These are phyloP conservation scores for Napeogenes inachia DNA, from an alignment of 2,888 invertebrate species.

Conservation along the genomic window DNA sequence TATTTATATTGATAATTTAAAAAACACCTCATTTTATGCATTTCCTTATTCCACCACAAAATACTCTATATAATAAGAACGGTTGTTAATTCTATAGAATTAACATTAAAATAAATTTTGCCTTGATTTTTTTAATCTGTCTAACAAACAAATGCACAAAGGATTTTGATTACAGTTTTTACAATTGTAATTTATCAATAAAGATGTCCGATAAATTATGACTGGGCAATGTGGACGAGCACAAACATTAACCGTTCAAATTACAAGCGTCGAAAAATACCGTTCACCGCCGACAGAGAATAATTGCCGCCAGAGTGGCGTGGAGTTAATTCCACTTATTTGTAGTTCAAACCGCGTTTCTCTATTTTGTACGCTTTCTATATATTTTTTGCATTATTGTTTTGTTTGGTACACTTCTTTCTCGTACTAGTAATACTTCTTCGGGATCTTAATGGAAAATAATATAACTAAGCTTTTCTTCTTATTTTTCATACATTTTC, in stretches of 20 bases:
- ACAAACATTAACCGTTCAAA: constrained; percentile 57
- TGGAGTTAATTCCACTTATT: constrained; percentile 61
- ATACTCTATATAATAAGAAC: no score
- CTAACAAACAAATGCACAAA: not conserved
- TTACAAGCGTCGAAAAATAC: constrained; percentile 61
- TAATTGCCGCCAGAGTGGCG: constrained; percentile 56
- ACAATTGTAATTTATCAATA: constrained; percentile 53
- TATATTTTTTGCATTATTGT: constrained; percentile 16
- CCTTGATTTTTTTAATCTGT: no score
- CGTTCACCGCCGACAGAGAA: constrained; percentile 52
- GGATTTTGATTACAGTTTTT: constrained; percentile 10
- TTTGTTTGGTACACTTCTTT: constrained; percentile 3
- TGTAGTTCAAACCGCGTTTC: constrained; percentile 44
- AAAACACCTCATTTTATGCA: no score
- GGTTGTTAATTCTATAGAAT: no score
- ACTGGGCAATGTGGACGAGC: constrained; percentile 47
- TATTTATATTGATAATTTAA: no score
- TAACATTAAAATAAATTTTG: no score
- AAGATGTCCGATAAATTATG: constrained; percentile 61
- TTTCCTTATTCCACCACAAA: no score
- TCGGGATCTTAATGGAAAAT: no score
- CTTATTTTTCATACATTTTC: no score
- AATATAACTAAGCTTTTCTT: no score
- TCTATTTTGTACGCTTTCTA: constrained; percentile 19
- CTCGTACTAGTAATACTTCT: not conserved